Conservation (phyloP, 2,113 vertebrate species). For the Gobius niger region DNA sequence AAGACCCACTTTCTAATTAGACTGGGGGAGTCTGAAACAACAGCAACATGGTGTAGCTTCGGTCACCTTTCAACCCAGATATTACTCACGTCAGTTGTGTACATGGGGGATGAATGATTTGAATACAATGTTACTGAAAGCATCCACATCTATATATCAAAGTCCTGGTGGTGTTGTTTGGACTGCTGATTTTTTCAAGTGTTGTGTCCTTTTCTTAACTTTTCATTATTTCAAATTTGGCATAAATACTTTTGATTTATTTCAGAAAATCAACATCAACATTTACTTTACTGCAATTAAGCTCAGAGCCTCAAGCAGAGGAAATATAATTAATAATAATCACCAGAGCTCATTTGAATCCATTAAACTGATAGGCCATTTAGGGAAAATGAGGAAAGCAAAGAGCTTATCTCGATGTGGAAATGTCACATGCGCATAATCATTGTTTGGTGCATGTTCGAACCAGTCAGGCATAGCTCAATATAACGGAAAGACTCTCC, state of each 20-base stretch:
- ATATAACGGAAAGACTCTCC: conserved; percentile 20
- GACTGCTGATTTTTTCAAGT: too few relatives aligned
- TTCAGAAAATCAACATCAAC: neutral
- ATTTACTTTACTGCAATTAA: neutral
- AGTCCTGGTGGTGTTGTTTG: too few relatives aligned
- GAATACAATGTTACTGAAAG: too few relatives aligned
- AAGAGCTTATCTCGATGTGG: neutral
- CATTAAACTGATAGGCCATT: neutral
- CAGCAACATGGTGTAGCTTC: conserved; percentile 31
- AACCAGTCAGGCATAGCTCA: conserved; percentile 27
- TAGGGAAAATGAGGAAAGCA: neutral
- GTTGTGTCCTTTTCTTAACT: too few relatives aligned
- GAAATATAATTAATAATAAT: conserved; percentile 5
- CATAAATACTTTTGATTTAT: neutral
- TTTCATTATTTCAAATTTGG: neutral
- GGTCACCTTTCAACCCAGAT: conserved; percentile 31
- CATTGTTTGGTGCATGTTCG: neutral
- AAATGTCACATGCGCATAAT: neutral
- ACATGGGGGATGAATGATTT: neutral
- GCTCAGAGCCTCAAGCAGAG: neutral
- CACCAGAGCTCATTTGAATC: neutral
- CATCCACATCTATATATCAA: too few relatives aligned
- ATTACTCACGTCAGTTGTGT: neutral
- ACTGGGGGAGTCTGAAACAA: conserved; percentile 40
- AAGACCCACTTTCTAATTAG: conserved; percentile 80